Evolutionary conservation across 2,113 vertebrate species (phyloP).

Genomic region (Platycercus adscitus): DNA sequence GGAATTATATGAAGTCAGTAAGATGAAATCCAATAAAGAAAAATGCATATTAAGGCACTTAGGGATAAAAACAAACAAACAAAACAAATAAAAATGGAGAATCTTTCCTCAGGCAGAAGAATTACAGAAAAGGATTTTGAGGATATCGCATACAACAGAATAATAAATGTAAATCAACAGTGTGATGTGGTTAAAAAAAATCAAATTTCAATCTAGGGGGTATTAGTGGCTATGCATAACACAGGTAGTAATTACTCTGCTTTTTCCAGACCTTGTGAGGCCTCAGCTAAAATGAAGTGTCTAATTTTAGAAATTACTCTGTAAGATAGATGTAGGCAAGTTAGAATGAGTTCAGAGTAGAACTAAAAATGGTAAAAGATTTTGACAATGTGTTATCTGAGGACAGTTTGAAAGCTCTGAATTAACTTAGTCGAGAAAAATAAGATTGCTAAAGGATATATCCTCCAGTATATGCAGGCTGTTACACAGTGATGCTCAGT

Average conservation of each 20-base stretch:
- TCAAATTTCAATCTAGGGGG: background rate
- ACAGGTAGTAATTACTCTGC: background rate
- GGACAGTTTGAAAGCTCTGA: background rate
- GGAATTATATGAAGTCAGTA: background rate
- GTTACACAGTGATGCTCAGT: background rate
- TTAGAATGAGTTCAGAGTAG: background rate
- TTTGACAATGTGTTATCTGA: background rate
- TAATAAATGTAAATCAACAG: background rate
- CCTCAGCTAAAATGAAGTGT: background rate
- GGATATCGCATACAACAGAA: background rate
- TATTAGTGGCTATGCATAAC: background rate
- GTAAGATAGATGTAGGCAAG: background rate
- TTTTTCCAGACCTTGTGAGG: background rate
- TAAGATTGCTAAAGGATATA: background rate
- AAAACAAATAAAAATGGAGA: background rate
- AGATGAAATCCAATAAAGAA: background rate
- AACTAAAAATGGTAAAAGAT: background rate
- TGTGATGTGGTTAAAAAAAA: constrained; percentile 5
- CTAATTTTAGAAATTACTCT: constrained; percentile 1
- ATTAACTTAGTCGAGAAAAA: background rate
- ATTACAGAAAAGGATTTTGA: background rate
- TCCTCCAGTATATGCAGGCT: background rate
- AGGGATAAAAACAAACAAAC: background rate
- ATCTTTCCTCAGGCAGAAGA: background rate
- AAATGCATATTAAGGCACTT: background rate